Evolutionary conservation across 1,140 invertebrate species (phyloP), one percentile per base, ranked within the genome.

Genomic region (Caenorhabditis tropicalis): DNA sequence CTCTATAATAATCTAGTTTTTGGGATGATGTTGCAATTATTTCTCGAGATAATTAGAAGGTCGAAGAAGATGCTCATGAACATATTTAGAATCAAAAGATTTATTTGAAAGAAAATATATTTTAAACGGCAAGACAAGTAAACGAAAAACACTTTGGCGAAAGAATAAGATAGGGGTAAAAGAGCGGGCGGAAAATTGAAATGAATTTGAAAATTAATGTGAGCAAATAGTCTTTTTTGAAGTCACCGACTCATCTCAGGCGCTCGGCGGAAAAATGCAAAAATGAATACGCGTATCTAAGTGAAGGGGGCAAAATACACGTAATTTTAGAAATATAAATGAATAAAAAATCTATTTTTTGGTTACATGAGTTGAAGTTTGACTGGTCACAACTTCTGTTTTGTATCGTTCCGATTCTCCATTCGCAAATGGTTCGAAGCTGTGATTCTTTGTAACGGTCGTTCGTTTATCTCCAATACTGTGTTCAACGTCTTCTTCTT

Each of bases 401-500:
- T 84, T 84, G 19, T 29, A 84, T 24, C 43, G 36, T 27, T 84
- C 70, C n/a, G 83, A 74, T 65, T 65, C 83, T 43, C 83, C 83
- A 21, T 65, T 65, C 2, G 31, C 83, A 29, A 74, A 65, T 39
- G 83, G 83, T 33, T 89, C 84, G 46, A 87, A 79, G 24, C 85
- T 82, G 81, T 88, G 89, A 10, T 86, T 84, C 29, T 88, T 84
- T 27, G 85, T 87, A 33, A 89, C 83, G 15, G 81, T 79, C 16
- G 85, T 83, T 31, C 48, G 21, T 60, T 90, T 89, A 84, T 89
- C 88, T 65, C 84, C 89, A 21, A 89, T 49, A 5, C 46, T 82
- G 33, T 89, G 87, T 12, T 89, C 89, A 16, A 86, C 88, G n/a
- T 88, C 88, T 51, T 82, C 87, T 43, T 88, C 88, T 56, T 89